Evolutionary conservation across 2,113 vertebrate species (phyloP).

Genomic region (Phalacrocorax aristotelis): DNA sequence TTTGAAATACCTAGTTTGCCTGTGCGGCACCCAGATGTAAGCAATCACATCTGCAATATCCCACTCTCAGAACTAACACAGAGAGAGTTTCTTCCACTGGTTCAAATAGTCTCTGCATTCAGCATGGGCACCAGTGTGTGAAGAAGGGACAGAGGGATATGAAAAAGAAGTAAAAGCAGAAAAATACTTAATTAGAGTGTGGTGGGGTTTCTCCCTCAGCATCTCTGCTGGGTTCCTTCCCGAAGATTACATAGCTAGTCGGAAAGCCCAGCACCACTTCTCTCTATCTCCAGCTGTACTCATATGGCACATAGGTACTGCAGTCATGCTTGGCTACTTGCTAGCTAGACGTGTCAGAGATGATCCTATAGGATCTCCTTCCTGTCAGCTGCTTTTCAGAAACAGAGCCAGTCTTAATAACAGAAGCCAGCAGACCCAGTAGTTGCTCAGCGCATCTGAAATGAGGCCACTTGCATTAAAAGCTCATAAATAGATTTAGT

Average conservation of each 20-base stretch:
- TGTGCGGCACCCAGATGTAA: neutral
- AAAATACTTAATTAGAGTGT: neutral
- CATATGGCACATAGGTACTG: neutral
- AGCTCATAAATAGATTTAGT: neutral
- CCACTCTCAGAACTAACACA: neutral
- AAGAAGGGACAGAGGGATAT: neutral
- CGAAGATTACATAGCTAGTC: neutral
- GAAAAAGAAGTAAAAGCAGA: conserved; percentile 22
- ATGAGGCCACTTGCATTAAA: neutral
- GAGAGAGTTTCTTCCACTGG: neutral
- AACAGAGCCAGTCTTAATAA: neutral
- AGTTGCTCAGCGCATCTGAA: neutral
- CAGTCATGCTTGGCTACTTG: neutral
- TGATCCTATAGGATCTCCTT: neutral
- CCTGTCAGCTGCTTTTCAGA: neutral
- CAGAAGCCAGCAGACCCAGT: neutral
- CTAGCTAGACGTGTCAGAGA: neutral
- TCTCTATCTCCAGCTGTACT: neutral
- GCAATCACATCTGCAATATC: neutral
- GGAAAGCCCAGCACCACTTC: neutral
- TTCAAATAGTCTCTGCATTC: neutral
- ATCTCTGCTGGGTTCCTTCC: neutral
- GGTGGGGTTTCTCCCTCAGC: neutral
- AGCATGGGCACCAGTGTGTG: neutral
- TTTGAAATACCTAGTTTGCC: neutral